Percentiles rank a stretch among this genome's conserved stretches.
These are phyloP conservation scores for Pseudomugil tenellus DNA, from an alignment of 2,797 vertebrate genomes.

Conservation along the genomic window DNA sequence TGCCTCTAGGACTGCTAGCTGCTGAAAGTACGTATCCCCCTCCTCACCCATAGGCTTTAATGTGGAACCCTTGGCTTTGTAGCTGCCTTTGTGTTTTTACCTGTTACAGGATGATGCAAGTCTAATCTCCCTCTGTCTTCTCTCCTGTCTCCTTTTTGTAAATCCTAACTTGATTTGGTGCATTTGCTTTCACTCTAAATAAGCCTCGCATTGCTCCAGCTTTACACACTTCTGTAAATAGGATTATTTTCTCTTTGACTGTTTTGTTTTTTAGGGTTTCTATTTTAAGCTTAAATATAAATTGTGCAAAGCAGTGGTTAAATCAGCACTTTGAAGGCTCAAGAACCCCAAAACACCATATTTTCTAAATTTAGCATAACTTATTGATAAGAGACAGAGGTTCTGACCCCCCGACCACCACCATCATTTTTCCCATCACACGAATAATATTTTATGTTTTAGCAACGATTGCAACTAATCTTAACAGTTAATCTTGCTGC, in stretches of 20 bases:
- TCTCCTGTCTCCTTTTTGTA: conserved; percentile 11
- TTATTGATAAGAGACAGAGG: neutral
- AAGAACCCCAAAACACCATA: too few species aligned
- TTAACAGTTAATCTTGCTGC: too few species aligned
- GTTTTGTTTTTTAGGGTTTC: neutral
- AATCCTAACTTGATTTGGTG: conserved; percentile 19
- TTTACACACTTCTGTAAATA: neutral
- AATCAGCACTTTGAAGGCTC: neutral
- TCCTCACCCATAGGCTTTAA: conserved; percentile 27
- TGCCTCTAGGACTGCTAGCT: conserved; percentile 97
- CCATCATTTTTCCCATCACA: neutral
- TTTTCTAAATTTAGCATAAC: neutral
- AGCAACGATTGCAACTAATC: too few species aligned
- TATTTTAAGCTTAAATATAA: neutral
- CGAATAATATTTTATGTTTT: too few species aligned
- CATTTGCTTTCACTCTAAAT: conserved; percentile 15
- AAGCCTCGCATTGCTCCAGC: neutral
- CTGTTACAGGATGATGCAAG: conserved; percentile 15
- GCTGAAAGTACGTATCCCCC: conserved; percentile 98
- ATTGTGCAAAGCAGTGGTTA: neutral
- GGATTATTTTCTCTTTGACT: neutral
- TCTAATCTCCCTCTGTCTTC: conserved; percentile 15
- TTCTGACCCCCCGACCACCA: neutral
- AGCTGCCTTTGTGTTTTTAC: conserved; percentile 14
- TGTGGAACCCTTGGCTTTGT: conserved; percentile 35